phyloP scores from a whole-genome alignment of 2,888 invertebrate genomes.

The Yponomeuta malinellus region DNA sequence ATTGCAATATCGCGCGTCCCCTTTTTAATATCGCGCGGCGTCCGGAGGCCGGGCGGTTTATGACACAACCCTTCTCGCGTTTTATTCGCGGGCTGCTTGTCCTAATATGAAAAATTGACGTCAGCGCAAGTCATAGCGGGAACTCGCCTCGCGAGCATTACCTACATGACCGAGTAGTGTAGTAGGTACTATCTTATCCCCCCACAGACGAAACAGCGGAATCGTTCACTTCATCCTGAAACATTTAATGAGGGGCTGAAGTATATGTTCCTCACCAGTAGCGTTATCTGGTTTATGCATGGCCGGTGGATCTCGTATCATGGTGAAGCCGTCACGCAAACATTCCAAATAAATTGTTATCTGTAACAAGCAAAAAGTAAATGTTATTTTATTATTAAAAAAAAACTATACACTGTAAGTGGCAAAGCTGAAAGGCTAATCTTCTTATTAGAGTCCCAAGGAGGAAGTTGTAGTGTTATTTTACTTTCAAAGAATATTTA shows the following conservation, averaged over 20 bases:
- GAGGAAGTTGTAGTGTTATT: not conserved
- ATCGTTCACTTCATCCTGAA: not conserved
- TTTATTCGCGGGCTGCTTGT: constrained; percentile 75
- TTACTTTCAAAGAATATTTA: constrained; percentile 28
- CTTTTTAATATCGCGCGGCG: constrained; percentile 74
- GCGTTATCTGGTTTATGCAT: constrained; percentile 70
- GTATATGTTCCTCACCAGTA: constrained; percentile 37
- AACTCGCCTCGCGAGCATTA: constrained; percentile 15
- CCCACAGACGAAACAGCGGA: too few species aligned
- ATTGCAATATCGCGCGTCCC: constrained; percentile 75
- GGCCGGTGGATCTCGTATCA: constrained; percentile 74
- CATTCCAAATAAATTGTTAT: constrained; percentile 47
- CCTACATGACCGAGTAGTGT: not conserved
- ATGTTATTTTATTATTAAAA: not conserved
- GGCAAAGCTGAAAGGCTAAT: not conserved
- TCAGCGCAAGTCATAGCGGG: constrained; percentile 51
- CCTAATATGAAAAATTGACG: constrained; percentile 73
- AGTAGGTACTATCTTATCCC: too few species aligned
- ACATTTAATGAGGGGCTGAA: not conserved
- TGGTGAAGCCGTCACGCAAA: constrained; percentile 58
- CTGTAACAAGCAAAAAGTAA: constrained; percentile 47
- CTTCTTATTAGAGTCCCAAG: not conserved
- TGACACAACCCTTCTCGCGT: constrained; percentile 73
- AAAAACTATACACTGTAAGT: not conserved
- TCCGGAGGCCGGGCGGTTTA: constrained; percentile 61